Percentiles rank a stretch among this genome's conserved stretches.
These are phyloP conservation scores for Phalacrocorax brasilianus DNA, from an alignment of 2,113 vertebrate species.

Conservation along the genomic window DNA sequence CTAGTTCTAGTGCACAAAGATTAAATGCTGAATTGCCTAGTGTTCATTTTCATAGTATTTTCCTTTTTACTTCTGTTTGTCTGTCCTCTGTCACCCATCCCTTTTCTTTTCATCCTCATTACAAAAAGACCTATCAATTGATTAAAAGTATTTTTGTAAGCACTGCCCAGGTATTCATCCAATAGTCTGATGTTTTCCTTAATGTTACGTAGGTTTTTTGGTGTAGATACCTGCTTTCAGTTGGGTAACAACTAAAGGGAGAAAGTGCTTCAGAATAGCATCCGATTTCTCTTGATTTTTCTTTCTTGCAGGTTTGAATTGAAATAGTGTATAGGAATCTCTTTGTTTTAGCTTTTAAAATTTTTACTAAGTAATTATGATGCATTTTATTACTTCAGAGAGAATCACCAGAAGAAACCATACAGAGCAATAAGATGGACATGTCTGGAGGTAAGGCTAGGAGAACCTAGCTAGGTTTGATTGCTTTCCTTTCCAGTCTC, in stretches of 20 bases:
- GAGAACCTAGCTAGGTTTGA: not conserved
- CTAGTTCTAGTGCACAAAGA: not conserved
- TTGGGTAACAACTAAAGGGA: not conserved
- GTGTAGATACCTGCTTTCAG: not conserved
- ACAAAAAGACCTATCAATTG: not conserved
- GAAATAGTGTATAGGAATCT: not conserved
- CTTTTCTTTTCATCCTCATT: not conserved
- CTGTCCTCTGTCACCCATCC: not conserved
- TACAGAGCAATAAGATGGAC: constrained; percentile 91
- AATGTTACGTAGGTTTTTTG: accelerated
- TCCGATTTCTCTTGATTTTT: not conserved
- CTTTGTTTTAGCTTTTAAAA: not conserved
- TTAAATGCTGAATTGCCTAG: not conserved
- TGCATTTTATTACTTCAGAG: constrained; percentile 78
- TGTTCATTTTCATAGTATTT: accelerated
- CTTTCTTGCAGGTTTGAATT: not conserved
- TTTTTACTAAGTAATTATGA: not conserved
- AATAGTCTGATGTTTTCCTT: not conserved
- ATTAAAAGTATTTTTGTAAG: not conserved
- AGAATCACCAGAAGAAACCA: constrained; percentile 90
- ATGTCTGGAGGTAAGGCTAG: constrained; percentile 79
- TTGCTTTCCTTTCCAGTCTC: not conserved
- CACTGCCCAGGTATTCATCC: not conserved
- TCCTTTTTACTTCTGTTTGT: not conserved
- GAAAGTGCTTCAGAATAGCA: not conserved